A percentile compares a stretch with the other conserved stretches of the same genome.
Evolutionary conservation across 2,797 vertebrate genomes (phyloP).

Genomic region (Catamblyrhynchus diadema): DNA sequence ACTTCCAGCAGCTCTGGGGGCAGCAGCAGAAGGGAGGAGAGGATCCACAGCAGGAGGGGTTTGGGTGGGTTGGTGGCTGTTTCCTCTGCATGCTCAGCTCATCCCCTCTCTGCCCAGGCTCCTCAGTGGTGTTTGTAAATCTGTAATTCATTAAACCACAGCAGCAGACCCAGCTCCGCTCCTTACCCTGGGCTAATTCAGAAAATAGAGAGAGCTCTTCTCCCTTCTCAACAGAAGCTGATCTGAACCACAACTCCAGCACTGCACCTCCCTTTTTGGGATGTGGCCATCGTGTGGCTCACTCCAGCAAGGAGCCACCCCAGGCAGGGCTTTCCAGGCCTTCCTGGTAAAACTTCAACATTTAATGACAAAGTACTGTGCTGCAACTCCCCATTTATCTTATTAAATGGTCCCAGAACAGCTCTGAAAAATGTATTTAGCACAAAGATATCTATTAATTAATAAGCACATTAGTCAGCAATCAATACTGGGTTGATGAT

Average conservation of each 20-base stretch:
- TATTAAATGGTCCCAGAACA: slow-evolving; percentile 43
- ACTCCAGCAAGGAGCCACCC: not conserved
- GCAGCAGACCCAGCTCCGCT: not conserved
- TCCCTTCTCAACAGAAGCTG: not conserved
- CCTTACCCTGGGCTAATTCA: not conserved
- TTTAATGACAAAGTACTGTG: not conserved
- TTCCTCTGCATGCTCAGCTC: not conserved
- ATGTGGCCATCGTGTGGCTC: not conserved
- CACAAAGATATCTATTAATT: slow-evolving; percentile 55
- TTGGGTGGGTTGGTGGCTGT: not conserved
- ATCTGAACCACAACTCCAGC: not conserved
- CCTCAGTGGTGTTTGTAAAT: not conserved
- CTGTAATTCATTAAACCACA: fast-evolving
- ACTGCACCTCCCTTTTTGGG: not conserved
- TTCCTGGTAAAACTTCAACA: not conserved
- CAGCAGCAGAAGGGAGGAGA: not conserved
- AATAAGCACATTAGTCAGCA: slow-evolving; percentile 62
- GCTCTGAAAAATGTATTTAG: slow-evolving; percentile 43
- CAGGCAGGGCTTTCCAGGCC: not conserved
- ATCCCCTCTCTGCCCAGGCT: not conserved
- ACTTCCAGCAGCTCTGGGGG: not conserved
- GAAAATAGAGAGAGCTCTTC: not conserved
- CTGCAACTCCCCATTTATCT: slow-evolving; percentile 9
- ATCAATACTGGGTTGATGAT: slow-evolving; percentile 51
- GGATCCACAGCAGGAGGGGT: not conserved